Conservation (phyloP, 2,888 invertebrate species). For the Sarcophaga caerulescens region DNA sequence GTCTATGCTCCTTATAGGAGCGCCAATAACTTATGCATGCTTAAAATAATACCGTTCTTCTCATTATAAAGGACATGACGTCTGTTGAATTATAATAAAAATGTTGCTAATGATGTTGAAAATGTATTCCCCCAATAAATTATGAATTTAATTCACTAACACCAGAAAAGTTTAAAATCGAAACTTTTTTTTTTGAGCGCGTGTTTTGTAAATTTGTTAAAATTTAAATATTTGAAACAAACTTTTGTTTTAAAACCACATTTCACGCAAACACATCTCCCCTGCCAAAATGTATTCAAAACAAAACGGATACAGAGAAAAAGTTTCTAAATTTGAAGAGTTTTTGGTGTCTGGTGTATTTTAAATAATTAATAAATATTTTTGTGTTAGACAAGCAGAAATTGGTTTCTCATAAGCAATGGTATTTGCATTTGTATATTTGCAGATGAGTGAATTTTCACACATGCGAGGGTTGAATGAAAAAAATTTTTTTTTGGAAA, state of each 20-base stretch:
- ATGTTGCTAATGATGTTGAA: too few relatives aligned
- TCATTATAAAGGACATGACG: too few relatives aligned
- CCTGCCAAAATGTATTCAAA: background rate
- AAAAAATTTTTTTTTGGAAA: background rate
- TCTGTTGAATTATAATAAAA: too few relatives aligned
- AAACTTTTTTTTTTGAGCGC: background rate
- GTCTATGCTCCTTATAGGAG: too few relatives aligned
- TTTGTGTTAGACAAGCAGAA: conserved; percentile 22
- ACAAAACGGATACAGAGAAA: background rate
- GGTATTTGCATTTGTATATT: background rate
- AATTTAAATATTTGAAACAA: background rate
- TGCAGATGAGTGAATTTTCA: too few relatives aligned
- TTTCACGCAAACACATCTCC: background rate
- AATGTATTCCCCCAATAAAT: too few relatives aligned
- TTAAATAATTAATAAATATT: conserved; percentile 41
- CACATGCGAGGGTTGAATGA: background rate
- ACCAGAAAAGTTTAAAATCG: background rate
- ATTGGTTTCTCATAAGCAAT: conserved; percentile 3
- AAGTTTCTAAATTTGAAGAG: background rate
- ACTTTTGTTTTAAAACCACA: background rate
- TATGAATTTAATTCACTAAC: too few relatives aligned
- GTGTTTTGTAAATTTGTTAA: background rate
- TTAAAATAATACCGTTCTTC: too few relatives aligned
- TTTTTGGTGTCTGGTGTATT: conserved; percentile 13
- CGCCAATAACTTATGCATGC: too few relatives aligned